Conservation (phyloP, 1,140 invertebrate species). For the Pseudomyrmex gracilis region DNA sequence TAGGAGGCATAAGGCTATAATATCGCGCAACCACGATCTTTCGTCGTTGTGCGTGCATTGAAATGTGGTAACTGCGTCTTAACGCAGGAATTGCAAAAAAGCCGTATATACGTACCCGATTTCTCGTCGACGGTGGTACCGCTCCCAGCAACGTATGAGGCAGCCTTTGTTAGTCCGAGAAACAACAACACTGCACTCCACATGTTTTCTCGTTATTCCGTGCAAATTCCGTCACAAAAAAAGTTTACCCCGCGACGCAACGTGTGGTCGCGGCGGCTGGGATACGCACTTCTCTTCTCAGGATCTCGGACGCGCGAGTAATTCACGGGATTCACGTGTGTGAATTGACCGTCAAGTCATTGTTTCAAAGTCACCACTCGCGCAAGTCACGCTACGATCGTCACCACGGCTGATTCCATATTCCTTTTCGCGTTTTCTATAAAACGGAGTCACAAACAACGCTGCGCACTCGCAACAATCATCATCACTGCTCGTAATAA, state of each 20-base stretch:
- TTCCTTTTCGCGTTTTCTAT: background rate
- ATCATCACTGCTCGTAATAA: background rate
- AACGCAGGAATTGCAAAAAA: background rate
- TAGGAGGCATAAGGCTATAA: background rate
- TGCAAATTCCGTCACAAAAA: slow-evolving; percentile 51
- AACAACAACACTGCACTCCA: slow-evolving; percentile 82
- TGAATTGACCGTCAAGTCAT: slow-evolving; percentile 35
- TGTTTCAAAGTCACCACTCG: slow-evolving; percentile 28
- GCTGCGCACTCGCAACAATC: background rate
- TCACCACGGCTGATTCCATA: slow-evolving; percentile 18
- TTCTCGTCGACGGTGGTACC: slow-evolving; percentile 67
- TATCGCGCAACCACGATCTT: slow-evolving; percentile 16
- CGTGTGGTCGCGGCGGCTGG: background rate
- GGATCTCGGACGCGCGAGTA: background rate
- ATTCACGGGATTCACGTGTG: slow-evolving; percentile 1
- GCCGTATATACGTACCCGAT: slow-evolving; percentile 61
- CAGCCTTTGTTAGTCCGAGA: slow-evolving; percentile 78
- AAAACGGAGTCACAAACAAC: slow-evolving; percentile 19
- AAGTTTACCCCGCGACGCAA: slow-evolving; percentile 29
- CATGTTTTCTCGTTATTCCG: slow-evolving; percentile 78
- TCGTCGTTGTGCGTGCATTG: background rate
- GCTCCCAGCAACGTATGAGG: slow-evolving; percentile 71
- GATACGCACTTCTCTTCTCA: slow-evolving; percentile 1
- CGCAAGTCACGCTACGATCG: slow-evolving; percentile 24
- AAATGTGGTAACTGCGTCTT: background rate